A percentile compares a stretch with the other conserved stretches of the same genome.
Evolutionary conservation across 2,797 vertebrate genomes (phyloP).

Genomic region (Schizothorax lantsangensis): DNA sequence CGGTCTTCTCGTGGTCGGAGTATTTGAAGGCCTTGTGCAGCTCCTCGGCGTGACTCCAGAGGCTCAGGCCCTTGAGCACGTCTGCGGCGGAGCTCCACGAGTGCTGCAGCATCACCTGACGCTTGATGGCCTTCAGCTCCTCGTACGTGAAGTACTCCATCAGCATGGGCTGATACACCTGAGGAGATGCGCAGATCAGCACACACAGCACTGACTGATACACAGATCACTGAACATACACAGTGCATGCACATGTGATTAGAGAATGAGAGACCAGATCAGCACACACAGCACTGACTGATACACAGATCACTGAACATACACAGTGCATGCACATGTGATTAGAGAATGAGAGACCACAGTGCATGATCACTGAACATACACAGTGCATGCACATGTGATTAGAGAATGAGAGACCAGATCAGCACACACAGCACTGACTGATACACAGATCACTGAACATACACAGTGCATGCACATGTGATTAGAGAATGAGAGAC

Average conservation of each 20-base stretch:
- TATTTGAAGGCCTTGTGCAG: conserved; percentile 95
- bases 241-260: too few relatives aligned
- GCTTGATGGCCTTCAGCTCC: conserved; percentile 98
- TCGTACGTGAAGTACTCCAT: conserved; percentile 99
- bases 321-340: background rate
- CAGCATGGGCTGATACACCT: conserved; percentile 99
- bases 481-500: too few relatives aligned
- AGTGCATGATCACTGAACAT: background rate
- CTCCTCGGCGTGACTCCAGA: conserved; percentile 94
- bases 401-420: too few relatives aligned
- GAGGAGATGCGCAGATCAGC: conserved; percentile 19
- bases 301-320: background rate
- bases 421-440: background rate
- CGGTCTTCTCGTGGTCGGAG: conserved; percentile 91
- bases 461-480: background rate
- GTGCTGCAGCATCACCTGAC: conserved; percentile 96
- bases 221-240: background rate
- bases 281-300: background rate
- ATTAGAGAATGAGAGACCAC: too few relatives aligned
- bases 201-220: background rate
- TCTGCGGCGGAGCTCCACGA: conserved; percentile 80
- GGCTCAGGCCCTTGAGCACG: conserved; percentile 86
- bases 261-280: too few relatives aligned
- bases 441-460: background rate
- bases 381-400: background rate